Conservation (phyloP, 1,140 invertebrate genomes). For the Diprion similis region DNA sequence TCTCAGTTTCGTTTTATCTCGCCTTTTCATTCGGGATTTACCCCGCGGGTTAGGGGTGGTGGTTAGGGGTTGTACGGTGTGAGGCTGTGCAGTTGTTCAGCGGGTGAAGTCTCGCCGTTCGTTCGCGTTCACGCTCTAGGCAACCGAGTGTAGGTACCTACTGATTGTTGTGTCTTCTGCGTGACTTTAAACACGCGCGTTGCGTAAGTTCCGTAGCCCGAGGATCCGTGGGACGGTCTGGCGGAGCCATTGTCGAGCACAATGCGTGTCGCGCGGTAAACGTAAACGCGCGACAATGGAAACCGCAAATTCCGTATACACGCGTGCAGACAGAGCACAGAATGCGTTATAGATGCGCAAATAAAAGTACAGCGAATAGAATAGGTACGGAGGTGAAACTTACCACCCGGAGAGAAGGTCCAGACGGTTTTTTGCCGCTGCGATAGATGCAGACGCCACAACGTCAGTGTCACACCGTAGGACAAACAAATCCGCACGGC, state of each 20-base stretch:
- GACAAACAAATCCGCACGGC: background rate
- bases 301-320: background rate
- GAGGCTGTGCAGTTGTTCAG: background rate
- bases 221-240: background rate
- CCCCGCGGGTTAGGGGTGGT: background rate
- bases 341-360: too few relatives aligned
- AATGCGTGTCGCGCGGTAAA: background rate
- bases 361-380: too few relatives aligned
- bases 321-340: too few relatives aligned
- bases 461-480: background rate
- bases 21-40: background rate
- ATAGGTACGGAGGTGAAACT: background rate
- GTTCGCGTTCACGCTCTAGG: background rate
- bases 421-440: constrained; percentile 3
- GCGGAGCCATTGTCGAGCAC: background rate
- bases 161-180: background rate
- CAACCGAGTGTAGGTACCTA: background rate
- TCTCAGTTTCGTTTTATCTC: constrained; percentile 4
- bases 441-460: too few relatives aligned
- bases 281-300: constrained; percentile 1
- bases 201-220: background rate
- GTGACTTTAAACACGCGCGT: background rate
- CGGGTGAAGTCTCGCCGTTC: background rate
- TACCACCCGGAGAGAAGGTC: background rate
- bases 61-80: too few relatives aligned